Evolutionary conservation across 2,113 vertebrate species (phyloP).

Genomic region (Promerops cafer): DNA sequence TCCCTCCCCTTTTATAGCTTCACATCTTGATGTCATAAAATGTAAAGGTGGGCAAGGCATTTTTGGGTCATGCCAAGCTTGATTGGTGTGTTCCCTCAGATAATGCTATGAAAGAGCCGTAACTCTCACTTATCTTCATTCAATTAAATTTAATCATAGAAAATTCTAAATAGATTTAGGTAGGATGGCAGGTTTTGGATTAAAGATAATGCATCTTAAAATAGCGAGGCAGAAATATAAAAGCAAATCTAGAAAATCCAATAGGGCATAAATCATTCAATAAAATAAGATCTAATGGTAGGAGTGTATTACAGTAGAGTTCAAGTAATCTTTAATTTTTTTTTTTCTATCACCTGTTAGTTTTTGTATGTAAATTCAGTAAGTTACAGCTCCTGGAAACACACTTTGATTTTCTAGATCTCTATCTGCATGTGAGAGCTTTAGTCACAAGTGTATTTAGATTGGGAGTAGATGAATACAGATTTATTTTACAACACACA

Average conservation of each 20-base stretch:
- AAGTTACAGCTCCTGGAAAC: not conserved
- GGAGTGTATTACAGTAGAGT: not conserved
- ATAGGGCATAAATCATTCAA: not conserved
- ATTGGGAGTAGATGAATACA: not conserved
- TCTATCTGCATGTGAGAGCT: not conserved
- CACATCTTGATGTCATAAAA: not conserved
- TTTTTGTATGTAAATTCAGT: not conserved
- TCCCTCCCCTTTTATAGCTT: not conserved
- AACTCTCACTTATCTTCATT: conserved; percentile 3
- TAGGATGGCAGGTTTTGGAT: not conserved
- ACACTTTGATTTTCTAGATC: not conserved
- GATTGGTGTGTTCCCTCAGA: not conserved
- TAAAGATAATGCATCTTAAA: conserved; percentile 21
- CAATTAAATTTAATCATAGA: not conserved
- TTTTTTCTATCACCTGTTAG: not conserved
- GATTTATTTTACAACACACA: not conserved
- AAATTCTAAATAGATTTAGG: not conserved
- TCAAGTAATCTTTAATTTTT: not conserved
- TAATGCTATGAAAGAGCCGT: not conserved
- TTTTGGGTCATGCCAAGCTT: not conserved
- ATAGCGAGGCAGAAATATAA: not conserved
- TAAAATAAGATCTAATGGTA: not conserved
- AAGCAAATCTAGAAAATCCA: conserved; percentile 9
- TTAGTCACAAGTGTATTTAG: not conserved
- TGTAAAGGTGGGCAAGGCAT: not conserved